Evolutionary conservation across 2,888 invertebrate species (phyloP), one percentile per base, ranked within the genome.

Genomic region (Horisme vitalbata): DNA sequence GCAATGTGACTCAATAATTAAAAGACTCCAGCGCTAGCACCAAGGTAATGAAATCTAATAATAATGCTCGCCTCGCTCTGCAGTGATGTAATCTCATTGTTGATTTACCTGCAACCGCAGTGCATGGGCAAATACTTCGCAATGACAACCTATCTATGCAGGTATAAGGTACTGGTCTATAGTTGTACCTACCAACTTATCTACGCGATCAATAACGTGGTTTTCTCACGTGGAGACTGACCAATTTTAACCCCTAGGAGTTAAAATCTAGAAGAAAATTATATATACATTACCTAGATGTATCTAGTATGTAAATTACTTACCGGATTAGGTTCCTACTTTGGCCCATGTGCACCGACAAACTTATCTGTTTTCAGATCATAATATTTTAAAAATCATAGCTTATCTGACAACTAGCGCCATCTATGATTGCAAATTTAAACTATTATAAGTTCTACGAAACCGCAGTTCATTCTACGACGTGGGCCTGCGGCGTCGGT

Each of bases 81-180:
- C 52, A 52, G 52, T 75, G 71, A 74, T 68, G 79, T 69, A 67
- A 77, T 59, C 61, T 41, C 47, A 68, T 70, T 71, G 75, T 73
- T 71, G 67, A 66, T 66, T 63, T 73, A 68, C 68, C 63, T 69
- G 64, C 66, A 64, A 62, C 39, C 53, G 46, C 45, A 52, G 34
- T 57, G 45, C 48, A 52, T 37, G 32, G 31, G 31, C 37, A 43
- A 45, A 38, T 35, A 33, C 45, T 30, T 30, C 36, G 13, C 32
- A 8, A 13, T 30, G 4, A 3, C 3, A 3, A 12, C 21, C 7
- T 20, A 37, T 8, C 14, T 26, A 26, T 8, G 4, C 13, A 21
- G 4, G 11, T 33, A 10, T 20, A n/a, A 15, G 6, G 6, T 32
- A 18, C 11, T 13, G 4, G 9, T 3, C 3, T 12, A 12, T 5